Conservation (phyloP, 2,797 vertebrate species). For the Rachycentron canadum region DNA sequence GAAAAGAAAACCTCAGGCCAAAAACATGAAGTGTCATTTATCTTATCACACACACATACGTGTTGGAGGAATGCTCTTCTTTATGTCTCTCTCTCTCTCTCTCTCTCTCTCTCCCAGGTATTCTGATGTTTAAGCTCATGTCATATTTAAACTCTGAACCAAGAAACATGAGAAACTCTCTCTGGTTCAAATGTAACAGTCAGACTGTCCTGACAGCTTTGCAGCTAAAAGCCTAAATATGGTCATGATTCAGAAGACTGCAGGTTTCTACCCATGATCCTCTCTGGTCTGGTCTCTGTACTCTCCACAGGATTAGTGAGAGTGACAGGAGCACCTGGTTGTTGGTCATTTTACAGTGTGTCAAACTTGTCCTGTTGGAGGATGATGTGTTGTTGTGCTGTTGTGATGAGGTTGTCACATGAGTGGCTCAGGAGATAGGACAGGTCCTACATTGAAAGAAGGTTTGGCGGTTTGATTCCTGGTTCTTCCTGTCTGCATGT, state of each 20-base stretch:
- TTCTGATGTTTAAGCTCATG: constrained; percentile 1
- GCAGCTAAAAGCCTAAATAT: constrained; percentile 33
- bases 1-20: neutral
- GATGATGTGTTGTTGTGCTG: too few species aligned
- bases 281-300: neutral
- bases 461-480: too few species aligned
- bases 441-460: too few species aligned
- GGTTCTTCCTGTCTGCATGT: too few species aligned
- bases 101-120: too few species aligned
- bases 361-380: neutral
- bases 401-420: neutral
- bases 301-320: neutral
- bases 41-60: neutral
- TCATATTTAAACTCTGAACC: constrained; percentile 11
- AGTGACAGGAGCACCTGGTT: neutral
- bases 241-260: constrained; percentile 26
- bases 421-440: too few species aligned
- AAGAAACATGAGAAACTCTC: constrained; percentile 3
- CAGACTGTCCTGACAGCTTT: neutral
- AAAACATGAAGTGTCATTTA: too few species aligned
- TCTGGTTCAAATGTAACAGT: constrained; percentile 6
- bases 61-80: constrained; percentile 3
- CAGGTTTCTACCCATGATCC: neutral
- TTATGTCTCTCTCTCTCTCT: neutral
- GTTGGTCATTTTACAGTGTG: neutral